Percentiles rank a stretch among this genome's conserved stretches.
Conservation (phyloP, 2,888 invertebrate species). For the Thumatha senex region DNA sequence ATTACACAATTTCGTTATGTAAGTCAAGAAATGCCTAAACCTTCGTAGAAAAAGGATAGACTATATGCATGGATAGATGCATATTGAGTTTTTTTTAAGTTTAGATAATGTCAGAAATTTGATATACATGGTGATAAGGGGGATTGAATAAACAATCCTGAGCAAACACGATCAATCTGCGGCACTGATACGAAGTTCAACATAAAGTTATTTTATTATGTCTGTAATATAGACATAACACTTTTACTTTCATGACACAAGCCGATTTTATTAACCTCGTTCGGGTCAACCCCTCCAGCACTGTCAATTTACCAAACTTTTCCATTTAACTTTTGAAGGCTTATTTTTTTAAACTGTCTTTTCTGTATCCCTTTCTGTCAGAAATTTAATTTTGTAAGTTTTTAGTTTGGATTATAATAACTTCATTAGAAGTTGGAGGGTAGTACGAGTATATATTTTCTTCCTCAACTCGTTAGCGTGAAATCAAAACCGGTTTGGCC, state of each 20-base stretch:
- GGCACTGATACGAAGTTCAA: conserved; percentile 26
- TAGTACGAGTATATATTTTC: too few relatives aligned
- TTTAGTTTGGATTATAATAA: neutral
- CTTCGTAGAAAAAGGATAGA: too few relatives aligned
- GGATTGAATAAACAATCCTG: conserved; percentile 21
- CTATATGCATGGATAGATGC: too few relatives aligned
- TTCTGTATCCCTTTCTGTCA: conserved; percentile 50
- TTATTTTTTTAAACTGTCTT: conserved; percentile 62
- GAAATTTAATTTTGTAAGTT: conserved; percentile 52
- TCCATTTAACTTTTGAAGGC: conserved; percentile 75
- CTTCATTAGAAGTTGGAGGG: neutral
- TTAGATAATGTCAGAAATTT: too few relatives aligned
- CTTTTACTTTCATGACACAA: conserved; percentile 52
- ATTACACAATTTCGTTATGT: too few relatives aligned
- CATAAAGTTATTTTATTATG: conserved; percentile 45
- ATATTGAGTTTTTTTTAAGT: too few relatives aligned
- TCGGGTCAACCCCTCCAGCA: conserved; percentile 48
- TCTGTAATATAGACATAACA: conserved; percentile 49
- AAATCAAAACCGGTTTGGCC: too few relatives aligned
- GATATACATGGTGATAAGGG: too few relatives aligned
- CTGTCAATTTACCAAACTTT: conserved; percentile 80
- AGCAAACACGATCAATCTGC: conserved; percentile 16
- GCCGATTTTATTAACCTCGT: conserved; percentile 64
- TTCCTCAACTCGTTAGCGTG: too few relatives aligned
- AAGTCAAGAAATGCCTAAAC: too few relatives aligned